Conservation (phyloP, 2,888 invertebrate genomes). For the Pedicia rivosa region DNA sequence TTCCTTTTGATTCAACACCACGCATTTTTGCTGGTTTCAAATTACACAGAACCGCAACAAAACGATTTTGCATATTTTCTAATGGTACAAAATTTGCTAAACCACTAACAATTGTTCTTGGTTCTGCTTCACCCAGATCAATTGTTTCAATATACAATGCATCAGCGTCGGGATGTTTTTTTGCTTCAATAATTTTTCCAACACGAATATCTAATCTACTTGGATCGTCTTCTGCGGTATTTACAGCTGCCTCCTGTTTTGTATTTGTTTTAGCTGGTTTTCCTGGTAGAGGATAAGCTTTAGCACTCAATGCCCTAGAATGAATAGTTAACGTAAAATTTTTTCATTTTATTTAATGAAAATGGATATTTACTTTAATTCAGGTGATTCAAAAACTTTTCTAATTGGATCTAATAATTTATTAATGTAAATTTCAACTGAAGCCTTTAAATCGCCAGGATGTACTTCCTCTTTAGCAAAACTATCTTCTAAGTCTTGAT, state of each 20-base stretch:
- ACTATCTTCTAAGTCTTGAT: constrained; percentile 61
- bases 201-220: constrained; percentile 72
- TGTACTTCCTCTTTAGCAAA: constrained; percentile 74
- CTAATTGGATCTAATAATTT: constrained; percentile 76
- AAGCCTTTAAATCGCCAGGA: constrained; percentile 83
- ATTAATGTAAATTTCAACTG: constrained; percentile 74
- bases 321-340: neutral
- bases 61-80: constrained; percentile 75
- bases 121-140: constrained; percentile 63
- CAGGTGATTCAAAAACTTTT: constrained; percentile 62
- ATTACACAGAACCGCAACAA: constrained; percentile 89
- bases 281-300: constrained; percentile 68
- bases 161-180: constrained; percentile 84
- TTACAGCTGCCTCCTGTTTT: constrained; percentile 15
- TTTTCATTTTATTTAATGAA: neutral
- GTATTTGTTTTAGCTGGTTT: constrained; percentile 37
- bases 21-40: constrained; percentile 94
- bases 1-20: constrained; percentile 79
- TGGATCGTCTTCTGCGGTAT: constrained; percentile 43
- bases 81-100: constrained; percentile 81
- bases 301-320: constrained; percentile 43
- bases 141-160: constrained; percentile 83
- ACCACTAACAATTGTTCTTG: constrained; percentile 67
- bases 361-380: constrained; percentile 43
- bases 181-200: constrained; percentile 70